These are phyloP conservation scores for Melanotus villosus DNA, from an alignment of 2,888 invertebrate species.

Conservation along the genomic window DNA sequence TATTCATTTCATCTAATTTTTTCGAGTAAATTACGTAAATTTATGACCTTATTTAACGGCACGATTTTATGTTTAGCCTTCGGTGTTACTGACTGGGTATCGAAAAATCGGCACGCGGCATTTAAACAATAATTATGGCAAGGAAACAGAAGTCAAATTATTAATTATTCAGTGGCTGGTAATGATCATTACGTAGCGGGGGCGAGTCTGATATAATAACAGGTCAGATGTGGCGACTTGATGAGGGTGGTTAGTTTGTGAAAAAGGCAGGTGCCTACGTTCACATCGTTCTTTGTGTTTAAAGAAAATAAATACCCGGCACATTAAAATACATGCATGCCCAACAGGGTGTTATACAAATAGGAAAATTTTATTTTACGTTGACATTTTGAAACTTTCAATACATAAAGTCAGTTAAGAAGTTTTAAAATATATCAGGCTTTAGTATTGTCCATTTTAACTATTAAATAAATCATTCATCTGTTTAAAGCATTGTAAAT, in stretches of 20 bases:
- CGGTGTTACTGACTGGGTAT: conserved; percentile 18
- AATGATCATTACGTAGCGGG: conserved; percentile 60
- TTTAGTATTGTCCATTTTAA: no score
- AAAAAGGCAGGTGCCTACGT: conserved; percentile 39
- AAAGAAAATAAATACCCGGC: conserved; percentile 2
- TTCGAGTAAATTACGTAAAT: neutral
- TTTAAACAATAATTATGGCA: conserved; percentile 54
- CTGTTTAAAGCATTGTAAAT: no score
- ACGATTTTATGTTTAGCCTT: conserved; percentile 2
- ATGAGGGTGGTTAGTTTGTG: conserved; percentile 56
- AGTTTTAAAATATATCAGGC: no score
- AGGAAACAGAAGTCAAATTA: conserved; percentile 61
- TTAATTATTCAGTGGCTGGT: conserved; percentile 62
- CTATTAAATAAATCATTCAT: no score
- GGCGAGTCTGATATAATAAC: conserved; percentile 67
- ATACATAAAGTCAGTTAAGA: no score
- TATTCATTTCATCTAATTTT: neutral
- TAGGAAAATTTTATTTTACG: no score
- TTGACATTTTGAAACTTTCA: no score
- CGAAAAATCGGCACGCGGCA: conserved; percentile 47
- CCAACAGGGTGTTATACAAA: no score
- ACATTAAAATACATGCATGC: no score
- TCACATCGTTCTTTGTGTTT: conserved; percentile 58
- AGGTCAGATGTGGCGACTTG: conserved; percentile 67
- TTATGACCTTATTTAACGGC: neutral